These are phyloP conservation scores for Melanargia galathea DNA, from an alignment of 2,888 invertebrate species.

Conservation along the genomic window DNA sequence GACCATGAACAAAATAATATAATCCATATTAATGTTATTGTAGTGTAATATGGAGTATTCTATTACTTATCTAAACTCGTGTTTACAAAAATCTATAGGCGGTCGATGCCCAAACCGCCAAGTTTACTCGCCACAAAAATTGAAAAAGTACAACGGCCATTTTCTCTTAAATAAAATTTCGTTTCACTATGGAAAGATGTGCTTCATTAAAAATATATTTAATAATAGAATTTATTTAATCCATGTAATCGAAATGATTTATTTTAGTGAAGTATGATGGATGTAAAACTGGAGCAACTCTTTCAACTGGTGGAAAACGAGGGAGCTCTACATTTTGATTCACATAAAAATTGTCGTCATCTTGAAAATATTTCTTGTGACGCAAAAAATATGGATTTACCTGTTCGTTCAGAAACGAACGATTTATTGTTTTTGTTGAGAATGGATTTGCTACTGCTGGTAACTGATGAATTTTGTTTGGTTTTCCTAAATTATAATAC, in stretches of 20 bases:
- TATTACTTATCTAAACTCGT: no score
- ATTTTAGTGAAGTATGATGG: conserved; percentile 59
- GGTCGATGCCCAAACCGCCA: no score
- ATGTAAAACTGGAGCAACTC: conserved; percentile 34
- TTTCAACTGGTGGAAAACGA: conserved; percentile 30
- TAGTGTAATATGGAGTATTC: no score
- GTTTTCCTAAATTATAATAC: conserved; percentile 18
- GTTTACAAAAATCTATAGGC: no score
- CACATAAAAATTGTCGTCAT: conserved; percentile 19
- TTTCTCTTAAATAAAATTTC: no score
- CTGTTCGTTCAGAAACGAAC: conserved; percentile 23
- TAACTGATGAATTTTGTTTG: conserved; percentile 8
- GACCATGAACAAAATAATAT: no score
- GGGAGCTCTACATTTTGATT: conserved; percentile 23
- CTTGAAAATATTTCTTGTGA: conserved; percentile 38
- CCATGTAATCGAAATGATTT: conserved; percentile 57
- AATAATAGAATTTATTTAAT: conserved; percentile 43
- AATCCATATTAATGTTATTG: no score
- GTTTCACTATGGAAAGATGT: no score
- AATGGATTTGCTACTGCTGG: not conserved
- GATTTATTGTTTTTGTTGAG: conserved; percentile 15
- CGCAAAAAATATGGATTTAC: conserved; percentile 30
- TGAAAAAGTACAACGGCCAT: no score
- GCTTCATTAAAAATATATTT: not conserved
- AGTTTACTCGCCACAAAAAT: no score